Percentiles rank a stretch among this genome's conserved stretches.
Evolutionary conservation across 2,888 invertebrate species (phyloP).

Genomic region (Cantharis flavilabris): DNA sequence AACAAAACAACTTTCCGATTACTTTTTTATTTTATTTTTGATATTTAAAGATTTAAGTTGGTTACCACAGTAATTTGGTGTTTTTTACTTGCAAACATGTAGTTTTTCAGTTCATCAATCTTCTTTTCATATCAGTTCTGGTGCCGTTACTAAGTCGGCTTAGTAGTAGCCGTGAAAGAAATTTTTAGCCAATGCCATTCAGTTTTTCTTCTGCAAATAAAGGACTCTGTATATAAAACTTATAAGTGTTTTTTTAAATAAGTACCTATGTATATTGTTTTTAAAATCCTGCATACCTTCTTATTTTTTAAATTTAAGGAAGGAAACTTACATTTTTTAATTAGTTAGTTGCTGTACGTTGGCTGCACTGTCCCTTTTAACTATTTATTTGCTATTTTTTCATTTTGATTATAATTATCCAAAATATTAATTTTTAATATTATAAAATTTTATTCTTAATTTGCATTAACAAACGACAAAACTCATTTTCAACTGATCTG

Average conservation of each 20-base stretch:
- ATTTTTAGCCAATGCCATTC: background rate
- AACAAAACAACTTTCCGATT: no score
- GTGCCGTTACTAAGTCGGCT: no score
- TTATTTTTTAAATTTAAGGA: slow-evolving; percentile 27
- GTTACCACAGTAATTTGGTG: no score
- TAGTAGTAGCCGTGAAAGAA: background rate
- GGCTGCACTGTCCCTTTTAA: slow-evolving; percentile 31
- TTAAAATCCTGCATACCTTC: background rate
- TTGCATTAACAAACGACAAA: background rate
- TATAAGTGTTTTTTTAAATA: background rate
- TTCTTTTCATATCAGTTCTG: no score
- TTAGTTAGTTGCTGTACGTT: slow-evolving; percentile 27
- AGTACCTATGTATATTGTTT: background rate
- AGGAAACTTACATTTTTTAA: slow-evolving; percentile 46
- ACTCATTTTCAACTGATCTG: background rate
- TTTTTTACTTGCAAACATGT: no score
- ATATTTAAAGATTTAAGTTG: no score
- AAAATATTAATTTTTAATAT: background rate
- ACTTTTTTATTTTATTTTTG: no score
- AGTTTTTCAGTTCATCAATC: no score
- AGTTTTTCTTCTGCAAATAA: background rate
- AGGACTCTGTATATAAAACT: background rate
- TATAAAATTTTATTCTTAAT: background rate
- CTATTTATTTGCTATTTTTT: slow-evolving; percentile 33
- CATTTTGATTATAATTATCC: background rate